phyloP scores from a whole-genome alignment of 2,797 vertebrate genomes.

The Alectoris magna region DNA sequence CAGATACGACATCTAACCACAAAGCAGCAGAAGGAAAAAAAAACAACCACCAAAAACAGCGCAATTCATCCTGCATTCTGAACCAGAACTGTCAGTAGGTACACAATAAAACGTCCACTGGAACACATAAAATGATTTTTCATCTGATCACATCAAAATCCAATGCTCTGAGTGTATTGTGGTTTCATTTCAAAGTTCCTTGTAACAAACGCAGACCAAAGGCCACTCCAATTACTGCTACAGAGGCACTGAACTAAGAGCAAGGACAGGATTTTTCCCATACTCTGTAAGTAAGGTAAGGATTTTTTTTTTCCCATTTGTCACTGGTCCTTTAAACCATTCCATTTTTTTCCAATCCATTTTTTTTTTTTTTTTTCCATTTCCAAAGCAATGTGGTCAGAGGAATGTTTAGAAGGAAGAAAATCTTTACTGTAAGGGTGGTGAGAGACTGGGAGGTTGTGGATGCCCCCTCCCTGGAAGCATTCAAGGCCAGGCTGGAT shows the following conservation, averaged over 20 bases:
- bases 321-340: background rate
- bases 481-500: too few species aligned
- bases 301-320: background rate
- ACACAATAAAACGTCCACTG: background rate
- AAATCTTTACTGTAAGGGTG: too few species aligned
- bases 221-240: background rate
- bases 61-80: background rate
- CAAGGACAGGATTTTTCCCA: background rate
- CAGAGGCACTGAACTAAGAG: background rate
- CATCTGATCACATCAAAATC: background rate
- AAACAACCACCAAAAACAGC: background rate
- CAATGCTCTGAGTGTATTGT: background rate
- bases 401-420: background rate
- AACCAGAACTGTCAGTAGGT: background rate
- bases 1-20: background rate
- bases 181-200: background rate
- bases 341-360: background rate
- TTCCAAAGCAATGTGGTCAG: slow-evolving; percentile 2
- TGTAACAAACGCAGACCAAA: background rate
- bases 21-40: background rate
- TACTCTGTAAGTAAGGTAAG: background rate
- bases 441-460: too few species aligned
- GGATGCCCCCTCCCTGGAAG: too few species aligned
- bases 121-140: background rate
- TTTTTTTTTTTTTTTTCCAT: background rate